Conservation (phyloP, 2,797 vertebrate genomes). For the Acropternis orthonyx region DNA sequence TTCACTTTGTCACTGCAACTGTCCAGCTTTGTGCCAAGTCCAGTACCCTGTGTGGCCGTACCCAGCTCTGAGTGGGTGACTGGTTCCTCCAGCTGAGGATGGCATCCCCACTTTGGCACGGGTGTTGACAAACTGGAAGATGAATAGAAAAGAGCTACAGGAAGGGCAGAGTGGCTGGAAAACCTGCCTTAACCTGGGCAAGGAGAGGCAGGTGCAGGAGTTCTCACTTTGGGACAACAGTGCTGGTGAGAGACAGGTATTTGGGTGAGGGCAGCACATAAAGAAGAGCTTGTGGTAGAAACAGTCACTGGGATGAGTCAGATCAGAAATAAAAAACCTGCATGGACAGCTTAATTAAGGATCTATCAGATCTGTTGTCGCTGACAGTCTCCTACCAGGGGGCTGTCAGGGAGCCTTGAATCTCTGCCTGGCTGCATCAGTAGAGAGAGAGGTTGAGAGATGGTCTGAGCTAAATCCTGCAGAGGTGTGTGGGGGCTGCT, state of each 20-base stretch:
- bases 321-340: background rate
- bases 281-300: background rate
- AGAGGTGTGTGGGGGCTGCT: background rate
- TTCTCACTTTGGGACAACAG: accelerated
- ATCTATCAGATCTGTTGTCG: background rate
- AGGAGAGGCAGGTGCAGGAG: background rate
- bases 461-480: background rate
- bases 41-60: accelerated
- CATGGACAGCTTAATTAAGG: background rate
- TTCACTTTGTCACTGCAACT: background rate
- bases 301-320: background rate
- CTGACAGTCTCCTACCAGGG: background rate
- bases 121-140: background rate
- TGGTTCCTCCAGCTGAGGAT: background rate
- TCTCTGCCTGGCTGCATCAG: background rate
- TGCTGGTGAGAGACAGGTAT: background rate
- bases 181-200: background rate
- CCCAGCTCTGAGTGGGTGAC: accelerated
- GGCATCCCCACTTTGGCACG: accelerated
- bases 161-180: background rate
- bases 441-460: background rate
- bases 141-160: background rate
- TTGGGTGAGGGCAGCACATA: background rate
- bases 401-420: background rate
- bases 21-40: background rate